phyloP scores from a whole-genome alignment of 2,113 vertebrate species.

The Crotophaga sulcirostris region DNA sequence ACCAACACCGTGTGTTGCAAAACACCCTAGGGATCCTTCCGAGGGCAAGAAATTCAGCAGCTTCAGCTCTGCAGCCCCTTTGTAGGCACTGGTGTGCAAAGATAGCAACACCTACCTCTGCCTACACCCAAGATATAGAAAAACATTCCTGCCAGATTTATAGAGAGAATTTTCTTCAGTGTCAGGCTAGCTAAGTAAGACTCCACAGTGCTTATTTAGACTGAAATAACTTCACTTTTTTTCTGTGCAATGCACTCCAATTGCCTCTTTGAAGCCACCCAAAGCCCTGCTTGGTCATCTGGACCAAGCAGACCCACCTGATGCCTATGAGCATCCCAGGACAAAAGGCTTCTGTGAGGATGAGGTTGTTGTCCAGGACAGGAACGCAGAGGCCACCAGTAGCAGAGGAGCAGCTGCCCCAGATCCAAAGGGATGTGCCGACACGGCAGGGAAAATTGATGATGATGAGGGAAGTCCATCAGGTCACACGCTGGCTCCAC shows the following conservation, averaged over 20 bases:
- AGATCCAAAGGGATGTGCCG: not conserved
- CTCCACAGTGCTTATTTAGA: not conserved
- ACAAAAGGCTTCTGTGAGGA: slow-evolving; percentile 52
- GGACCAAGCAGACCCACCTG: not conserved
- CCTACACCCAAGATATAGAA: not conserved
- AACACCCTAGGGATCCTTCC: not conserved
- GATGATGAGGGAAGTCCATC: slow-evolving; percentile 63
- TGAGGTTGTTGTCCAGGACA: not conserved
- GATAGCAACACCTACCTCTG: not conserved
- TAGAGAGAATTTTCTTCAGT: not conserved
- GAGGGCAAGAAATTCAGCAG: not conserved
- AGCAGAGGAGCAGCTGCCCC: slow-evolving; percentile 43
- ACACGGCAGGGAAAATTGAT: slow-evolving; percentile 41
- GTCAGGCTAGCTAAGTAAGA: not conserved
- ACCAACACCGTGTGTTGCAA: accelerated
- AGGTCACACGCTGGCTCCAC: not conserved
- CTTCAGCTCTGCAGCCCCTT: not conserved
- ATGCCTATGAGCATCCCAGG: not conserved
- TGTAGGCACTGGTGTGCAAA: not conserved
- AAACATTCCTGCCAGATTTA: not conserved
- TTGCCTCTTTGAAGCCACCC: not conserved
- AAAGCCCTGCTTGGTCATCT: not conserved
- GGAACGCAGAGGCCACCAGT: not conserved
- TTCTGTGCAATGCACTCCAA: not conserved
- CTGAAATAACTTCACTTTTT: not conserved